Conservation (phyloP, 2,888 invertebrate genomes). For the Acanthoscelides obtectus region DNA sequence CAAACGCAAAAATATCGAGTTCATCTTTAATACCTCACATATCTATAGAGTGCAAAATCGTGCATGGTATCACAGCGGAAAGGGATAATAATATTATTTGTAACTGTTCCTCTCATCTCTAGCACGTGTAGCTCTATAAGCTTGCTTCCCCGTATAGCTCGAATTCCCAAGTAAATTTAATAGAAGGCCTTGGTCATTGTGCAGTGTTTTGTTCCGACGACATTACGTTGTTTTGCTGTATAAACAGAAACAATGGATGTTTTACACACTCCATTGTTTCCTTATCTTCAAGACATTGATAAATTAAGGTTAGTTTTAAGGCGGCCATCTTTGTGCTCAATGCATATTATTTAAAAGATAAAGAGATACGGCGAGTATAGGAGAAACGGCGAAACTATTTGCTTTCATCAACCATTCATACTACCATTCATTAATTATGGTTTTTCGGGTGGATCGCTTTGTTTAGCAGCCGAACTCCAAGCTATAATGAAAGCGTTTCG, state of each 20-base stretch:
- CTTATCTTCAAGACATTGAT: conserved; percentile 52
- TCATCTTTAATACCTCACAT: too few relatives aligned
- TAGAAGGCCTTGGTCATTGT: conserved; percentile 45
- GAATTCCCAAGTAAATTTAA: conserved; percentile 41
- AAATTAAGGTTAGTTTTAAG: conserved; percentile 50
- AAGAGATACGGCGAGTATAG: conserved; percentile 28
- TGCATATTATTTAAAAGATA: conserved; percentile 37
- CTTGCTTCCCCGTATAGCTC: conserved; percentile 22
- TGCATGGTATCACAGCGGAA: too few relatives aligned
- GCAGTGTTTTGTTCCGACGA: conserved; percentile 43
- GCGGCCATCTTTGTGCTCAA: conserved; percentile 46
- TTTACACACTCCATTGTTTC: conserved; percentile 50
- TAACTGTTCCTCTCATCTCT: background rate
- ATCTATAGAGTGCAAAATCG: too few relatives aligned
- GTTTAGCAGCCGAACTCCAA: background rate
- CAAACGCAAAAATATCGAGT: too few relatives aligned
- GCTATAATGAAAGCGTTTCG: background rate
- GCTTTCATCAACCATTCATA: conserved; percentile 24
- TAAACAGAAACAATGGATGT: conserved; percentile 48
- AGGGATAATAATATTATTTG: background rate
- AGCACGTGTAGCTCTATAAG: background rate
- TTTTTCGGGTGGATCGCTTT: background rate
- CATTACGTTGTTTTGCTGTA: conserved; percentile 45
- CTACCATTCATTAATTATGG: conserved; percentile 26
- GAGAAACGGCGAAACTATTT: conserved; percentile 23